phyloP scores from a whole-genome alignment of 2,797 vertebrate species.

The Liparis tanakae region DNA sequence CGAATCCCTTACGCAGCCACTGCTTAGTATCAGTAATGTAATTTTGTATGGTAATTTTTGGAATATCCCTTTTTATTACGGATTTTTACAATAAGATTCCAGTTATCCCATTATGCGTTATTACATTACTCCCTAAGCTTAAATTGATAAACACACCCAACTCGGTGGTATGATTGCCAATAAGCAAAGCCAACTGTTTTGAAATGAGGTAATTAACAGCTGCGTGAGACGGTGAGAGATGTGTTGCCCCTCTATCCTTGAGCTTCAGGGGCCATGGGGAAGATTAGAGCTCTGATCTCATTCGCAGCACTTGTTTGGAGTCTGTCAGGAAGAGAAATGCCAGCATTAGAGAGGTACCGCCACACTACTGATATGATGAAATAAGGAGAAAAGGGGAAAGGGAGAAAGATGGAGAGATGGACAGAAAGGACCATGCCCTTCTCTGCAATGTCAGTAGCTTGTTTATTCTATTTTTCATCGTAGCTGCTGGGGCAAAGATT shows the following conservation, averaged over 20 bases:
- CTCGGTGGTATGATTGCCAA: slow-evolving; percentile 56
- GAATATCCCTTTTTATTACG: slow-evolving; percentile 60
- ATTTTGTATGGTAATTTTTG: slow-evolving; percentile 53
- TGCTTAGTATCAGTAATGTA: slow-evolving; percentile 44
- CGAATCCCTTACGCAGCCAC: slow-evolving; percentile 45
- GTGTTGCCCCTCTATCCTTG: slow-evolving; percentile 86
- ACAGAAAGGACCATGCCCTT: slow-evolving; percentile 81
- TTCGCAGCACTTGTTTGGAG: slow-evolving; percentile 99
- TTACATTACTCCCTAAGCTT: slow-evolving; percentile 44
- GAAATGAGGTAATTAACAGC: slow-evolving; percentile 96
- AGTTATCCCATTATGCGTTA: slow-evolving; percentile 58
- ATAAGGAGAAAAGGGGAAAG: slow-evolving; percentile 87
- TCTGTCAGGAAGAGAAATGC: slow-evolving; percentile 99
- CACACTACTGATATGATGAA: slow-evolving; percentile 99
- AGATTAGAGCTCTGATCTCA: slow-evolving; percentile 99
- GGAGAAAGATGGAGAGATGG: slow-evolving; percentile 80
- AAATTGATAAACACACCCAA: slow-evolving; percentile 54
- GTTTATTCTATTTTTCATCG: slow-evolving; percentile 94
- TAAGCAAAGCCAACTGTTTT: slow-evolving; percentile 85
- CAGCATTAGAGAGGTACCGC: slow-evolving; percentile 98
- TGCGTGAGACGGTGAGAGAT: slow-evolving; percentile 80
- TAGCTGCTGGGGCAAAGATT: slow-evolving; percentile 80
- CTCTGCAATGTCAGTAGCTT: slow-evolving; percentile 82
- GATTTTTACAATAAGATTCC: slow-evolving; percentile 58
- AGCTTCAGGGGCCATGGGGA: slow-evolving; percentile 93